Evolutionary conservation across 2,888 invertebrate genomes (phyloP).

Genomic region (Willowsia nigromaculata): DNA sequence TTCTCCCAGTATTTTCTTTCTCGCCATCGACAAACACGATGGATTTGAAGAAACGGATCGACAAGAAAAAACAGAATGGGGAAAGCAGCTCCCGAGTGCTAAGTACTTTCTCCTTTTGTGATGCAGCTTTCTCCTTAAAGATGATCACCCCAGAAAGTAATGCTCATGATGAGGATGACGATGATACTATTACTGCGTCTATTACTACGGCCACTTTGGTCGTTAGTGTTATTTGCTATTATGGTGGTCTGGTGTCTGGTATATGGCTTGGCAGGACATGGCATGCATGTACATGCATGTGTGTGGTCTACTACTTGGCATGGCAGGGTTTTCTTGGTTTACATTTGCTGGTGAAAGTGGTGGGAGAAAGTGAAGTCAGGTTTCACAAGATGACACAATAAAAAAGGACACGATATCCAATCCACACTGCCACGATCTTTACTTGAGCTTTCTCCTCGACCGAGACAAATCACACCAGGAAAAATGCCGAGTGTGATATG

Average conservation of each 20-base stretch:
- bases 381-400: slow-evolving; percentile 30
- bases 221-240: slow-evolving; percentile 55
- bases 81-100: slow-evolving; percentile 7
- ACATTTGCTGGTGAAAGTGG: neutral
- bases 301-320: too few relatives aligned
- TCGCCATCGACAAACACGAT: neutral
- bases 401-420: slow-evolving; percentile 15
- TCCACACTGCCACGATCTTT: neutral
- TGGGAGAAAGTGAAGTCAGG: too few relatives aligned
- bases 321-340: neutral
- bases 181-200: slow-evolving; percentile 14
- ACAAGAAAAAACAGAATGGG: neutral
- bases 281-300: neutral
- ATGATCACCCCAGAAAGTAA: neutral
- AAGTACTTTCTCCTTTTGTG: slow-evolving; percentile 7
- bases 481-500: neutral
- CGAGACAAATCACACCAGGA: slow-evolving; percentile 20
- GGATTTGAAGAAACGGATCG: slow-evolving; percentile 5
- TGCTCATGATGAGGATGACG: slow-evolving; percentile 4
- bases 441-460: neutral
- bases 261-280: neutral
- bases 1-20: neutral
- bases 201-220: slow-evolving; percentile 41
- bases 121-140: neutral
- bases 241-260: slow-evolving; percentile 14